These are phyloP conservation scores for Styela clava DNA, from an alignment of 23 tunicate species.

Conservation along the genomic window DNA sequence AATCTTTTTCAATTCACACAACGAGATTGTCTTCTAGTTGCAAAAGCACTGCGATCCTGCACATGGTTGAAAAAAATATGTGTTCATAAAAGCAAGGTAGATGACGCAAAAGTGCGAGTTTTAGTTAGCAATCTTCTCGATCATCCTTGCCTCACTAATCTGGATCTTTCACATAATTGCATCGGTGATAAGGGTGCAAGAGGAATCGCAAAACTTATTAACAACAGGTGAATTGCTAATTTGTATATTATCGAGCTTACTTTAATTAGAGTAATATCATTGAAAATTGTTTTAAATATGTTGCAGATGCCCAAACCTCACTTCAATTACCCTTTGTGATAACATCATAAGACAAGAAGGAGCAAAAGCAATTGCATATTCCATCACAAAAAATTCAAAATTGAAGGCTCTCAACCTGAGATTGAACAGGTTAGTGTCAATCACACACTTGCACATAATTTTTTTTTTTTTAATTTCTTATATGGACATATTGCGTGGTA, in stretches of 20 bases:
- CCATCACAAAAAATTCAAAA: constrained; percentile 57
- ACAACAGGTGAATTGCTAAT: constrained; percentile 55
- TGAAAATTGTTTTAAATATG: not conserved
- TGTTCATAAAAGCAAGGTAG: constrained; percentile 79
- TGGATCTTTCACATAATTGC: constrained; percentile 85
- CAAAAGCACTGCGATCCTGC: constrained; percentile 56
- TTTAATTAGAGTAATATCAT: not conserved
- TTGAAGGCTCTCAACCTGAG: constrained; percentile 54
- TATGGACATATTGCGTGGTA: no score
- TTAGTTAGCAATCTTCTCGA: constrained; percentile 68
- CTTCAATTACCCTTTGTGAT: constrained; percentile 49
- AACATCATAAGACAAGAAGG: constrained; percentile 77
- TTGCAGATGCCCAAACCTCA: constrained; percentile 82
- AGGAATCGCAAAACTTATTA: constrained; percentile 88
- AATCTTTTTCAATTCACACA: constrained; percentile 80
- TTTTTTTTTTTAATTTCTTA: no score
- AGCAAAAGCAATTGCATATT: constrained; percentile 82
- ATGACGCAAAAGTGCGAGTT: constrained; percentile 70
- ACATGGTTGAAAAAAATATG: constrained; percentile 43
- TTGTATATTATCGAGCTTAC: not conserved
- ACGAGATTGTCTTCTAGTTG: constrained; percentile 79
- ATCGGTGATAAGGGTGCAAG: constrained; percentile 86
- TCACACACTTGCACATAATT: no score
- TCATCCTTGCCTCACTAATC: constrained; percentile 61
- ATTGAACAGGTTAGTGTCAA: constrained; percentile 66